Base-by-base conservation (phyloP, 2,888 invertebrate genomes). In the Melieria crassipennis region DNA sequence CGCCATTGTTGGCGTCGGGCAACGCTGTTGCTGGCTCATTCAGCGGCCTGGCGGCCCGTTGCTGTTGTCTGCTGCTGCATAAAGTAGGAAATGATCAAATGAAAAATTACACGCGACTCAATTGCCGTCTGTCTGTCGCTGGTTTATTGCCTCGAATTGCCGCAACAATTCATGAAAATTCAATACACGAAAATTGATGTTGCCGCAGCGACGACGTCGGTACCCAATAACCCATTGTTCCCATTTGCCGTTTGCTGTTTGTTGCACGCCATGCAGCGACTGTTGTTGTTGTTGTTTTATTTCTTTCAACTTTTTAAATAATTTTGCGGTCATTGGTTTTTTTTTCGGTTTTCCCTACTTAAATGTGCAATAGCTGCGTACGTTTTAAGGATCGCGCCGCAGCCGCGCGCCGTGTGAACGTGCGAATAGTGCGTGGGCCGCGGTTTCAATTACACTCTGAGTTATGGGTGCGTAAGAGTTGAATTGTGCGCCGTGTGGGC, bases 371-470 rank as follows among this genome's bases (percentile, higher is more conserved):
- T 52, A 42, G 43, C 48, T 50, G 58, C 9, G 4, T 52, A 9
- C n/a, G 66, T 65, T 74, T 77, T 77, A 79, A 80, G 80, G 78
- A 81, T 78, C 74, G 78, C 74, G 71, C 13, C 58, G 52, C n/a
- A 30, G 43, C 16, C 30, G 58, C 73, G 75, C 75, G 71, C 74
- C 64, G 61, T 70, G 75, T 65, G 67, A 73, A 76, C 74, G 70
- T 77, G 73, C 76, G 73, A 76, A 76, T 72, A 71, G 63, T 74
- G 79, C 80, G 82, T 82, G 76, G 81, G 81, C 73, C 65, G 75
- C 73, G 77, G 78, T 80, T 80, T 81, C 80, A 79, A 80, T 81
- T 81, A 80, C 81, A 75, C 55, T 68, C 69, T 73, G 67, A 73
- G 62, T 71, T 73, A 71, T 75, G 76, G 70, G 72, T 74, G 76